Evolutionary conservation across 1,140 invertebrate species (phyloP).

Genomic region (Drosophila setifemur): DNA sequence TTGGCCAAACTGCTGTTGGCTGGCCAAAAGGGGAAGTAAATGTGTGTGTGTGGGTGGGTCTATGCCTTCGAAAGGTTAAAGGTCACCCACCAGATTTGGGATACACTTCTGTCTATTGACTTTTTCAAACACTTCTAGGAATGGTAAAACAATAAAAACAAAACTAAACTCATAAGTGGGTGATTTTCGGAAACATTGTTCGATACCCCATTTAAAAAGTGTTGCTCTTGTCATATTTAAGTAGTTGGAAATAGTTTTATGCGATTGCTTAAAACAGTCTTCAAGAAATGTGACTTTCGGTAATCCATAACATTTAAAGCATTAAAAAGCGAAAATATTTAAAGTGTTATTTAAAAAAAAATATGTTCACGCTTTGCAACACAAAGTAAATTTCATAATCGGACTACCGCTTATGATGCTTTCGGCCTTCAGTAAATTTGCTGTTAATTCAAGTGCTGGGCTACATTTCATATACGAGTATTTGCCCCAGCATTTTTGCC

Average conservation of each 20-base stretch:
- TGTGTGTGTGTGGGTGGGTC: constrained; percentile 1
- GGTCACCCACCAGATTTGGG: not conserved
- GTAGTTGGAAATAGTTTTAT: too few relatives aligned
- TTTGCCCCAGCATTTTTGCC: constrained; percentile 13
- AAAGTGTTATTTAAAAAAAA: too few relatives aligned
- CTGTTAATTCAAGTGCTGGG: constrained; percentile 7
- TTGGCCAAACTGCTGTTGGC: constrained; percentile 38
- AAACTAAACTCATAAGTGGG: too few relatives aligned
- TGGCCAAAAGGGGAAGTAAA: constrained; percentile 23
- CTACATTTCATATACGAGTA: constrained; percentile 20
- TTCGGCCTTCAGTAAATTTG: not conserved
- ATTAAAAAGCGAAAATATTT: too few relatives aligned
- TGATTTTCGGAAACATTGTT: too few relatives aligned
- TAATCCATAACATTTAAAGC: too few relatives aligned
- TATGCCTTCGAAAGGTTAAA: constrained; percentile 22
- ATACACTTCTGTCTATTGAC: not conserved
- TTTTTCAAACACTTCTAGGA: not conserved
- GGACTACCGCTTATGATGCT: not conserved
- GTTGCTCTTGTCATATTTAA: too few relatives aligned
- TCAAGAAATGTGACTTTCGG: too few relatives aligned
- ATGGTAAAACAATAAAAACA: not conserved
- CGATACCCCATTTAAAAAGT: too few relatives aligned
- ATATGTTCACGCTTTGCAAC: not conserved
- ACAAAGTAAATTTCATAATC: not conserved
- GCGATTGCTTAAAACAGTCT: too few relatives aligned